A percentile compares a stretch with the other conserved stretches of the same genome.
These are phyloP conservation scores for Drosophila watanabei DNA, from an alignment of 1,140 invertebrate species.

Conservation along the genomic window DNA sequence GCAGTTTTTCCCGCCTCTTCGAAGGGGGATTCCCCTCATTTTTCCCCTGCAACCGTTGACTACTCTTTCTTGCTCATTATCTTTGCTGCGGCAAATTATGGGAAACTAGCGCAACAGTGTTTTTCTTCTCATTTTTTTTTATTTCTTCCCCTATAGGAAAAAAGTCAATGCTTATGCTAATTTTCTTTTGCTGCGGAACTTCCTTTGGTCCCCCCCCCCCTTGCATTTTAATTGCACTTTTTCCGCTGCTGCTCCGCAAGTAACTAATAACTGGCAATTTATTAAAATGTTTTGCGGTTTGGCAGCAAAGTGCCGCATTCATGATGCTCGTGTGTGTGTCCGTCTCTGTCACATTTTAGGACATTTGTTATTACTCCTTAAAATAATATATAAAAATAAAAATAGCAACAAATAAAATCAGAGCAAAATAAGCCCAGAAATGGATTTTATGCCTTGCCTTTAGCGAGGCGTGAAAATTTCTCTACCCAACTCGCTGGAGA, in stretches of 20 bases:
- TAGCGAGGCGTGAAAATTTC: constrained; percentile 79
- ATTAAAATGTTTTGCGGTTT: constrained; percentile 80
- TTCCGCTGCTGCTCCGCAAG: constrained; percentile 64
- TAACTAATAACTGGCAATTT: constrained; percentile 81
- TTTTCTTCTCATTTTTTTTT: constrained; percentile 45
- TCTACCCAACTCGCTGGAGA: constrained; percentile 73
- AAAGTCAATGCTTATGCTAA: constrained; percentile 78
- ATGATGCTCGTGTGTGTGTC: constrained; percentile 16
- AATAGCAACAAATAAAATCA: constrained; percentile 11
- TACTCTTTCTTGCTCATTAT: constrained; percentile 66
- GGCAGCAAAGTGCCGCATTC: constrained; percentile 25
- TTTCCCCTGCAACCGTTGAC: constrained; percentile 11
- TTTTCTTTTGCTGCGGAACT: constrained; percentile 66
- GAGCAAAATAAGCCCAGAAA: constrained; percentile 42
- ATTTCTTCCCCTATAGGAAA: constrained; percentile 26
- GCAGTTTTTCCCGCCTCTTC: constrained; percentile 27
- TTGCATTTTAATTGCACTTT: constrained; percentile 82
- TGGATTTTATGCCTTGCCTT: constrained; percentile 23
- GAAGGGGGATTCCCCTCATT: background rate
- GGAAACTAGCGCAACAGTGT: constrained; percentile 68
- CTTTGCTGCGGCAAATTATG: constrained; percentile 72
- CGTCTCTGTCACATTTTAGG: constrained; percentile 41
- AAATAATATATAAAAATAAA: constrained; percentile 1
- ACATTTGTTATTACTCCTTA: constrained; percentile 42
- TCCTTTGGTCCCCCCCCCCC: constrained; percentile 36